Base-by-base conservation (phyloP, 2,888 invertebrate species). In the Drosophila macrospina region DNA sequence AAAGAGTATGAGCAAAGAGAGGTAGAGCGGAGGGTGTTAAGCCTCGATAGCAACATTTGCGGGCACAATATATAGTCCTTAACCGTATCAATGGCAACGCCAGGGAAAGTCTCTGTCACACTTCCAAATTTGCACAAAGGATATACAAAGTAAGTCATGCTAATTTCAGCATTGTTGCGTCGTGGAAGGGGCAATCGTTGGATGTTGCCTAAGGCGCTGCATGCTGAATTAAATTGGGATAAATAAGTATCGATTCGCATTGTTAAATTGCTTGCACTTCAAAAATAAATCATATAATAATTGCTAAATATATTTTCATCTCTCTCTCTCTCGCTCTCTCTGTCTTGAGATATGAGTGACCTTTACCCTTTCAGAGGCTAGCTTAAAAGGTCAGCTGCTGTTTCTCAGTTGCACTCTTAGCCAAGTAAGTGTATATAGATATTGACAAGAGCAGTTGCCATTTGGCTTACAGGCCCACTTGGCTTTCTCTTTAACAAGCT, bases 61-160 rank as follows among this genome's bases (percentile, higher is more conserved):
- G 78, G 74, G 74, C 74, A 62, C 67, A 69, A 74, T 62, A 63
- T 48, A 60, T 63, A 67, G 64, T 69, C 79, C 79, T 74, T 65
- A 50, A 60, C 65, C 54, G 70, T 86, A 88, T 88, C 84, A 85
- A 81, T 81, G 80, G 84, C 74, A 77, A 86, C 61, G 47, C 55
- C 45, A 50, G 62, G 66, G 28, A 55, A 47, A 50, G 68, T 16
- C 57, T 54, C 24, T 44, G 34, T 7, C 72, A 69, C 70, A 77
- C 75, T 80, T 86, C 71, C 76, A 84, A 86, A 86, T 84, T 87
- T 88, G 74, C 78, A 64, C 78, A 71, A 86, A 66, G 81, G 62
- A 86, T 86, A 76, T 77, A 69, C 80, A 86, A 88, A 86, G 81
- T 73, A 88, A 69, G 81, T 88, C 69, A 69, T 70, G 81, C 82